These are phyloP conservation scores for Lepidocyrtoides sp. DNA, from an alignment of 2,888 invertebrate species.

Conservation along the genomic window DNA sequence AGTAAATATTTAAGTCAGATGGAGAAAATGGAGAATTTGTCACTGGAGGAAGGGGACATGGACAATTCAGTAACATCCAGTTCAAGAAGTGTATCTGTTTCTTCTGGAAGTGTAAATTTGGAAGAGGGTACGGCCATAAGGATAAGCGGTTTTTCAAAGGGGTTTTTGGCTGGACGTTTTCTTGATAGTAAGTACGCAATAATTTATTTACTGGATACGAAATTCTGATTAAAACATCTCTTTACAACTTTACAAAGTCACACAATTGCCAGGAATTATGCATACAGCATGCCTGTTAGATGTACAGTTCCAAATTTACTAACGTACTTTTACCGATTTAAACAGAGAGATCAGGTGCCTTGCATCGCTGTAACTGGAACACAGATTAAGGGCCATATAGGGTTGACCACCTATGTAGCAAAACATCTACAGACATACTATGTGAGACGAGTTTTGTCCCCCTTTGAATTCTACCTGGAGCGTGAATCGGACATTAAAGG, in stretches of 20 bases:
- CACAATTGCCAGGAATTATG: too few relatives aligned
- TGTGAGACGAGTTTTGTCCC: constrained; percentile 43
- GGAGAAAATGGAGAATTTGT: too few relatives aligned
- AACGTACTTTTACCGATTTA: neutral
- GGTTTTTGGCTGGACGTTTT: neutral
- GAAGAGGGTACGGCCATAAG: neutral
- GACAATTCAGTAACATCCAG: too few relatives aligned
- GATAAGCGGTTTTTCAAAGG: neutral
- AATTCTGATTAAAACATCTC: neutral
- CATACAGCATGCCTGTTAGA: too few relatives aligned
- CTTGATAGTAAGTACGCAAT: neutral
- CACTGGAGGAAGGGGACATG: too few relatives aligned
- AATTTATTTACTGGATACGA: neutral
- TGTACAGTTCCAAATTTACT: too few relatives aligned
- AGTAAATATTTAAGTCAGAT: too few relatives aligned
- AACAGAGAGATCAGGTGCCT: constrained; percentile 1
- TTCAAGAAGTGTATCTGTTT: neutral
- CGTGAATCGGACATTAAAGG: neutral
- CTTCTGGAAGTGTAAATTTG: neutral
- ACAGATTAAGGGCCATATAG: neutral
- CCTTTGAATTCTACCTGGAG: constrained; percentile 65
- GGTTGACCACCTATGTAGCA: neutral
- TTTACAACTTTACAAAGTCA: too few relatives aligned
- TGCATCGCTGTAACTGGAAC: neutral
- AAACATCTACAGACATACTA: constrained; percentile 5